Base-by-base conservation (phyloP, 64 coral and sea anemone genomes). In the Astreopora myriophthalma region DNA sequence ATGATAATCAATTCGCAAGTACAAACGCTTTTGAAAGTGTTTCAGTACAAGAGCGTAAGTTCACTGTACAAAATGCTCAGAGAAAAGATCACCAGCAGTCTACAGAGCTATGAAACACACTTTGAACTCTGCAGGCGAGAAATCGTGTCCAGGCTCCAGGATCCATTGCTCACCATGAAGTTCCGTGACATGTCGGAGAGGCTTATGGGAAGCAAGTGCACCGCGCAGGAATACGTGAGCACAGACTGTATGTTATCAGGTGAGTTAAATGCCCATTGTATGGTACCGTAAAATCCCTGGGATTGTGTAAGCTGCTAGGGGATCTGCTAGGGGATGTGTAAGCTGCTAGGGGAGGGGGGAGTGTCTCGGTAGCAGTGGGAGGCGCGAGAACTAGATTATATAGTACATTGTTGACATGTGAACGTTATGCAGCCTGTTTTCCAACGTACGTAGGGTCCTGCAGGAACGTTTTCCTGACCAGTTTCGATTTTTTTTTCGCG, bases 11-110 rank as follows among this genome's bases (percentile, higher is more conserved):
- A 98, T 49, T 92, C 93, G 1, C 96, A 98, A 95, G 93, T 98
- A 11, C 96, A 98, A 65, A 98, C 90, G 0, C 89, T 98, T 23
- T 67, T 98, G 10, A 94, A 88, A 69, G 96, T 95, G 2, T 98
- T 98, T 33, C 96, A 98, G 31, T 98, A 98, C 90, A 98, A 98
- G 30, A 98, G 96, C 35, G 96, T 98, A 20, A 98, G 96, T 44
- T 98, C 96, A 0, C 34, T 98, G 49, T 98, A 98, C 93, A 98
- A 98, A 75, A 98, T 98, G 96, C 40, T 98, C 8, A 79, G 96
- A 49, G 93, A 98, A 69, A 95, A 92, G 51, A 94, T 98, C 3
- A 95, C 93, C 20, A 92, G 93, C 22, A 95, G 71, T 40, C 83
- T 98, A 13, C 94, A 95, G 52, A 92, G 93, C 48, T 98, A 92